Conservation (phyloP, 1,140 invertebrate species). For the Dreissena rostriformis region DNA sequence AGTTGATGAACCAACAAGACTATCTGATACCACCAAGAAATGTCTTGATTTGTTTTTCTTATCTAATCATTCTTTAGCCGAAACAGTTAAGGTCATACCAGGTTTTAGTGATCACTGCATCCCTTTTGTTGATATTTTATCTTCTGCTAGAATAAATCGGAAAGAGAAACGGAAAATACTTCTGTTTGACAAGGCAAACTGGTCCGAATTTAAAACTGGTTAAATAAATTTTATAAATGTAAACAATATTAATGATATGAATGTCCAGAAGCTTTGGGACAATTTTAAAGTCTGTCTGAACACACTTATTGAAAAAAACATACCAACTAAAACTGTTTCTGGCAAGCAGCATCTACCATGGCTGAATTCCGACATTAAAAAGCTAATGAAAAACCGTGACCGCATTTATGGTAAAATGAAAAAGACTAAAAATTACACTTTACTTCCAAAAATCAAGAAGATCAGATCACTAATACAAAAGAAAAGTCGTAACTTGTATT, state of each 20-base stretch:
- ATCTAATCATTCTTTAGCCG: neutral
- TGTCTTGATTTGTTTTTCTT: neutral
- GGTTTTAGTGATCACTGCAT: conserved; percentile 36
- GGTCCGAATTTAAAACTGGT: neutral
- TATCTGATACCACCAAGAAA: conserved; percentile 5
- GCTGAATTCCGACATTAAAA: neutral
- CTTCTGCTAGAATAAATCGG: neutral
- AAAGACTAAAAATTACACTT: neutral
- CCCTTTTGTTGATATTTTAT: conserved; percentile 10
- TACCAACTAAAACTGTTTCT: neutral
- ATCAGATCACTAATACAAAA: neutral
- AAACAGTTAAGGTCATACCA: conserved; percentile 14
- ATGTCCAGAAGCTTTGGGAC: conserved; percentile 1
- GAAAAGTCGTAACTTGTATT: neutral
- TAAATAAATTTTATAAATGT: neutral
- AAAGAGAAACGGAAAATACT: conserved; percentile 3
- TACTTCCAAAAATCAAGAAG: neutral
- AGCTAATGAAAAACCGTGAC: neutral
- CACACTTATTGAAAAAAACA: neutral
- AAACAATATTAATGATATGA: neutral
- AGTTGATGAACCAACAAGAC: conserved; percentile 1
- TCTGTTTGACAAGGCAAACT: conserved; percentile 5
- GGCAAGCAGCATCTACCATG: conserved; percentile 10
- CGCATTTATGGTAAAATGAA: neutral
- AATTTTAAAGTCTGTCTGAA: neutral